phyloP scores from a whole-genome alignment of 1,140 invertebrate genomes.

The Hylyphantes graminicola region DNA sequence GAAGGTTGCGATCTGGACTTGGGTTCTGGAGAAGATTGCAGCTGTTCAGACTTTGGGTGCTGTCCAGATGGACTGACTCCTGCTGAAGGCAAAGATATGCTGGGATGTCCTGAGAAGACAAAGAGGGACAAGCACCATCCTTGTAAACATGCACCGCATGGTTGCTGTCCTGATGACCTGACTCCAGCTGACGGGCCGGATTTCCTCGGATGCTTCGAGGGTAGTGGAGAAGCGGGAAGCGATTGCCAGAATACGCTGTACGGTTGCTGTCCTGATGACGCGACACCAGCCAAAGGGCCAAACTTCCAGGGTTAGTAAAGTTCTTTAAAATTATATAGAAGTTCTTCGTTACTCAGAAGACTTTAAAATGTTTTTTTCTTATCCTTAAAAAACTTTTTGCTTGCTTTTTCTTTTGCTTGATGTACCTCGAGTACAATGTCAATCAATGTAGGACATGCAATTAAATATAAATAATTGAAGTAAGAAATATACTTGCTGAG shows the following conservation, averaged over 20 bases:
- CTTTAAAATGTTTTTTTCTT: too few species aligned
- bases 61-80: slow-evolving; percentile 74
- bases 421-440: too few species aligned
- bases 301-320: slow-evolving; percentile 12
- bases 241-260: slow-evolving; percentile 78
- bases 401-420: too few species aligned
- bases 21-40: slow-evolving; percentile 63
- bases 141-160: slow-evolving; percentile 79
- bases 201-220: slow-evolving; percentile 63
- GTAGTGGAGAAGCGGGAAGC: slow-evolving; percentile 59
- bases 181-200: slow-evolving; percentile 88
- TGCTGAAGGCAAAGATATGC: slow-evolving; percentile 63
- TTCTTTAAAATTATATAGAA: too few species aligned
- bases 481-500: too few species aligned
- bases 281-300: slow-evolving; percentile 75
- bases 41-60: slow-evolving; percentile 72
- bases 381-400: too few species aligned
- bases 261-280: slow-evolving; percentile 89
- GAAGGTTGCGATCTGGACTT: slow-evolving; percentile 66
- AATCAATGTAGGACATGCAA: too few species aligned
- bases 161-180: slow-evolving; percentile 88
- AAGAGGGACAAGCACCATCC: slow-evolving; percentile 62
- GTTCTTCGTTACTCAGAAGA: too few species aligned
- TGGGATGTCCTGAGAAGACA: slow-evolving; percentile 12
- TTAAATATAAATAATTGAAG: too few species aligned